Conservation (phyloP, 2,113 vertebrate genomes). For the Noctilio leporinus region DNA sequence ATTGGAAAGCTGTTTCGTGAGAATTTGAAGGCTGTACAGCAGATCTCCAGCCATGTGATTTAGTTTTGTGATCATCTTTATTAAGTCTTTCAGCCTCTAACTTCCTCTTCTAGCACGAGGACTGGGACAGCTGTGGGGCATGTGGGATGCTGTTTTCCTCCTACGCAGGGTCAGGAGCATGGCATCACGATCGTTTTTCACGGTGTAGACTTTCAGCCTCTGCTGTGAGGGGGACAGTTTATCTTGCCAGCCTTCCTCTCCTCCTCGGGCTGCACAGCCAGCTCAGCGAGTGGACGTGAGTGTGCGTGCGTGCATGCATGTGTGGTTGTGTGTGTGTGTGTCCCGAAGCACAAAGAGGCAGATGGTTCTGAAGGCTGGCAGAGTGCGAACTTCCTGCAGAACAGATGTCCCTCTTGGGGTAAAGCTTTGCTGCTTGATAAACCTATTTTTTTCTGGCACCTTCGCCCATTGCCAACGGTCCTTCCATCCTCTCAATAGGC, state of each 20-base stretch:
- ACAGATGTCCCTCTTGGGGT: constrained; percentile 31
- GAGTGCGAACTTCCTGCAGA: not conserved
- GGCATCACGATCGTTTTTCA: not conserved
- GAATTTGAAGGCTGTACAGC: not conserved
- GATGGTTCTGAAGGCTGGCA: constrained; percentile 43
- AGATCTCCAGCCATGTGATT: not conserved
- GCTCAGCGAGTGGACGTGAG: not conserved
- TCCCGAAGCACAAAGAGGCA: constrained; percentile 40
- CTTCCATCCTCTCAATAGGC: not conserved
- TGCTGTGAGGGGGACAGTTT: not conserved
- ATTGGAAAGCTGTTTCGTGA: not conserved
- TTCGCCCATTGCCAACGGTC: not conserved
- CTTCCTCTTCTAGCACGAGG: not conserved
- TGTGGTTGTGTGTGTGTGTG: not conserved
- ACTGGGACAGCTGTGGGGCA: not conserved
- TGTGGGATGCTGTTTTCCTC: not conserved
- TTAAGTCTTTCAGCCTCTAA: not conserved
- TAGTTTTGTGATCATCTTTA: not conserved
- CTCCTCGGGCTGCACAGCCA: not conserved
- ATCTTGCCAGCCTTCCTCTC: not conserved
- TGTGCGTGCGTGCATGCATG: not conserved
- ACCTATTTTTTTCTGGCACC: not conserved
- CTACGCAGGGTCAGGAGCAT: accelerated
- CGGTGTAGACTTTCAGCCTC: not conserved
- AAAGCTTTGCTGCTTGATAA: not conserved